Evolutionary conservation across 2,113 vertebrate genomes (phyloP).

Genomic region (Procavia capensis): DNA sequence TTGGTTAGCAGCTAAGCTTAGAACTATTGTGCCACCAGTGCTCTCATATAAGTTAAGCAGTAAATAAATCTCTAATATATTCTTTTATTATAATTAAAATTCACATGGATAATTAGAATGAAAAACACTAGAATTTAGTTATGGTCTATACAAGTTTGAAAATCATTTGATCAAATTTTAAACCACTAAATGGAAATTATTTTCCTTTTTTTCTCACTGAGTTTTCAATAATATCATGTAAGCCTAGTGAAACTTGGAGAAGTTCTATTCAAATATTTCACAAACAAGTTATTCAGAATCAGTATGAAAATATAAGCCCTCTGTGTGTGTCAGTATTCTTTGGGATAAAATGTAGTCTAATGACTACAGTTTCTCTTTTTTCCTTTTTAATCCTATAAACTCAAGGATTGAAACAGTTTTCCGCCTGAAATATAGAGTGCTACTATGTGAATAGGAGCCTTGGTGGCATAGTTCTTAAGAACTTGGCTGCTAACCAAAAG

Average conservation of each 20-base stretch:
- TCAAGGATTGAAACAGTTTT: not conserved
- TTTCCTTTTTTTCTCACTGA: not conserved
- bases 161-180: not conserved
- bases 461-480: no score
- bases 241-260: not conserved
- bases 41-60: not conserved
- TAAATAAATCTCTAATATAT: not conserved
- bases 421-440: not conserved
- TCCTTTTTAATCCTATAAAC: not conserved
- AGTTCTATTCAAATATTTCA: not conserved
- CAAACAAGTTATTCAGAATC: not conserved
- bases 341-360: not conserved
- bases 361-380: not conserved
- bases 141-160: not conserved
- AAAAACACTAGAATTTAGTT: not conserved
- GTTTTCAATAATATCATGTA: not conserved
- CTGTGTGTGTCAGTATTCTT: not conserved
- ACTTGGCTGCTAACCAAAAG: no score
- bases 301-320: not conserved
- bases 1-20: no score
- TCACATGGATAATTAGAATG: not conserved
- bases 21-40: no score
- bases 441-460: not conserved
- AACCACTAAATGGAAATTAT: not conserved
- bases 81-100: constrained; percentile 11